Conservation (phyloP, 2,888 invertebrate genomes). For the Polietes domitor region DNA sequence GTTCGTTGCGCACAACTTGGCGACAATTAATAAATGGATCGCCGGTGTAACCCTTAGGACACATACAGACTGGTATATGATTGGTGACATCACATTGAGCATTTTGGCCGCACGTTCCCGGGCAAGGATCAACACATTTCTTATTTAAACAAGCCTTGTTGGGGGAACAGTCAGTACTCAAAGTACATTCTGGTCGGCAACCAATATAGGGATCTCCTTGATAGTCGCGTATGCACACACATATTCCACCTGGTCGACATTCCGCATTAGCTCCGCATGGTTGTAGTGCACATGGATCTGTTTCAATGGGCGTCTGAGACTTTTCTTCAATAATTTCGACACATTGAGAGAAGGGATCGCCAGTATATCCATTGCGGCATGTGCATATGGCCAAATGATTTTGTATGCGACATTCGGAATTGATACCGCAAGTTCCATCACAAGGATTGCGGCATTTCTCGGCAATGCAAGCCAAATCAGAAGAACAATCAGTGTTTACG, state of each 20-base stretch:
- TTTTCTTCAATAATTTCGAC: conserved; percentile 82
- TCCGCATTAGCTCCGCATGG: conserved; percentile 90
- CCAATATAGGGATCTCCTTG: conserved; percentile 85
- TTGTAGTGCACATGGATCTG: conserved; percentile 87
- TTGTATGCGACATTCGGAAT: conserved; percentile 86
- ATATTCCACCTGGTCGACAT: conserved; percentile 86
- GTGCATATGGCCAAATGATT: conserved; percentile 87
- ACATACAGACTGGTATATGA: conserved; percentile 88
- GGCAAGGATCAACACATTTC: conserved; percentile 88
- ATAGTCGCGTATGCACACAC: conserved; percentile 84
- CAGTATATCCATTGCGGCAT: conserved; percentile 84
- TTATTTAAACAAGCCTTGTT: conserved; percentile 87
- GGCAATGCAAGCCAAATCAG: conserved; percentile 86
- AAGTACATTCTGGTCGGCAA: conserved; percentile 88
- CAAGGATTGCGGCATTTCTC: conserved; percentile 88
- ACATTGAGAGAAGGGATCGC: conserved; percentile 86
- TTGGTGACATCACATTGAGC: conserved; percentile 88
- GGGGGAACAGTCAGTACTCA: conserved; percentile 87
- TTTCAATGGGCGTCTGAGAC: conserved; percentile 78
- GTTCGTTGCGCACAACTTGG: conserved; percentile 72
- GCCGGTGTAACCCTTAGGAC: conserved; percentile 85
- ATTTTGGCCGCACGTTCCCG: conserved; percentile 87
- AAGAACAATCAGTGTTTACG: conserved; percentile 85
- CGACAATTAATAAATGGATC: conserved; percentile 87
- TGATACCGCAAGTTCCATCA: conserved; percentile 87